These are phyloP conservation scores for Labroides dimidiatus DNA, from an alignment of 2,797 vertebrate genomes.

Conservation along the genomic window DNA sequence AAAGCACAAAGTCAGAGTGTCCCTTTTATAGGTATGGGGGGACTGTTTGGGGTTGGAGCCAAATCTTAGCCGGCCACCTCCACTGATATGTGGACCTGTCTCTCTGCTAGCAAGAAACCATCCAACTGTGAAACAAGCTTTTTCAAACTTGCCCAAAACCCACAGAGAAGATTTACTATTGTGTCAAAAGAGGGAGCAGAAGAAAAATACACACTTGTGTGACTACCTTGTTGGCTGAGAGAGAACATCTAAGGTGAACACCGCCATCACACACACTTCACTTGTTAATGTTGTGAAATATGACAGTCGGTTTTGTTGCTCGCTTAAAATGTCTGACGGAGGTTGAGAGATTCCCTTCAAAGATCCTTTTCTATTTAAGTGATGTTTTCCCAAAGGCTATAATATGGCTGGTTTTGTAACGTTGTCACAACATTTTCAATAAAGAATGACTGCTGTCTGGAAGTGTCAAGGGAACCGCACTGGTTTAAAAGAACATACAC, in stretches of 20 bases:
- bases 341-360: constrained; percentile 26
- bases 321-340: constrained; percentile 39
- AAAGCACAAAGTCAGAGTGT: constrained; percentile 32
- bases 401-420: constrained; percentile 13
- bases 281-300: constrained; percentile 59
- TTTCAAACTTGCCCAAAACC: constrained; percentile 70
- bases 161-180: constrained; percentile 66
- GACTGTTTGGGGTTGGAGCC: constrained; percentile 30
- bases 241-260: constrained; percentile 29
- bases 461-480: constrained; percentile 2
- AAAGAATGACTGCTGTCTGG: constrained; percentile 26
- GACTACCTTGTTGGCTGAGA: constrained; percentile 24
- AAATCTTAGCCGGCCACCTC: constrained; percentile 52
- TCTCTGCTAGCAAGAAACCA: constrained; percentile 59
- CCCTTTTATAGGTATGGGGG: constrained; percentile 21
- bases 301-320: constrained; percentile 26
- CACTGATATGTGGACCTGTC: constrained; percentile 69
- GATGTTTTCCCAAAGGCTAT: constrained; percentile 32
- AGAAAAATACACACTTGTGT: constrained; percentile 42
- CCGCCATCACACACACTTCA: constrained; percentile 36
- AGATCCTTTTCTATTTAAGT: constrained; percentile 29
- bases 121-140: constrained; percentile 78
- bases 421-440: constrained; percentile 38
- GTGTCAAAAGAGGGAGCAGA: constrained; percentile 43
- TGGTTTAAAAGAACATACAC: not conserved